Conservation (phyloP, 2,888 invertebrate species). For the Bruchidius siliquastri region DNA sequence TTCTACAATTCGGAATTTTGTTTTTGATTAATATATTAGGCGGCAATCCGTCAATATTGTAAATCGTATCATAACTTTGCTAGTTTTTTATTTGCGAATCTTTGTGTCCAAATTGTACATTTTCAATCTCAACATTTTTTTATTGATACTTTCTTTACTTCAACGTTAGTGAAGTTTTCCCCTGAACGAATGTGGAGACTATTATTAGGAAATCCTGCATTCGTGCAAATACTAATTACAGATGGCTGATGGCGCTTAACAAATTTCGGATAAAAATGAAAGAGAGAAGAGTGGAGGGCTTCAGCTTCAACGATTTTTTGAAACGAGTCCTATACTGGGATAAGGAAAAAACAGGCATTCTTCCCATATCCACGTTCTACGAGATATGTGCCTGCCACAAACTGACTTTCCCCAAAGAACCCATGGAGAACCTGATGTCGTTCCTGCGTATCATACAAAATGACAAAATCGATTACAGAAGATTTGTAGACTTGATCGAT, state of each 20-base stretch:
- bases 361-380: constrained; percentile 48
- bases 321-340: constrained; percentile 35
- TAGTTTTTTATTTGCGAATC: no score
- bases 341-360: constrained; percentile 47
- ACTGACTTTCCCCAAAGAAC: constrained; percentile 48
- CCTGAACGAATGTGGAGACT: no score
- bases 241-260: constrained; percentile 13
- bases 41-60: no score
- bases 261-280: constrained; percentile 19
- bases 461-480: constrained; percentile 49
- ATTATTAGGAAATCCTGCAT: no score
- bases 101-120: no score
- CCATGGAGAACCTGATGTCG: constrained; percentile 51
- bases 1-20: not conserved
- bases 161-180: no score
- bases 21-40: no score
- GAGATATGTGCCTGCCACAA: constrained; percentile 45
- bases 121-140: no score
- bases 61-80: no score
- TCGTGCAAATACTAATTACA: not conserved
- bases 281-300: constrained; percentile 20
- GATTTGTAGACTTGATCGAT: constrained; percentile 51
- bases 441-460: constrained; percentile 50
- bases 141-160: no score
- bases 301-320: constrained; percentile 31